Evolutionary conservation across 2,888 invertebrate species (phyloP), one percentile per base, ranked within the genome.

Genomic region (Lasiommata megera): DNA sequence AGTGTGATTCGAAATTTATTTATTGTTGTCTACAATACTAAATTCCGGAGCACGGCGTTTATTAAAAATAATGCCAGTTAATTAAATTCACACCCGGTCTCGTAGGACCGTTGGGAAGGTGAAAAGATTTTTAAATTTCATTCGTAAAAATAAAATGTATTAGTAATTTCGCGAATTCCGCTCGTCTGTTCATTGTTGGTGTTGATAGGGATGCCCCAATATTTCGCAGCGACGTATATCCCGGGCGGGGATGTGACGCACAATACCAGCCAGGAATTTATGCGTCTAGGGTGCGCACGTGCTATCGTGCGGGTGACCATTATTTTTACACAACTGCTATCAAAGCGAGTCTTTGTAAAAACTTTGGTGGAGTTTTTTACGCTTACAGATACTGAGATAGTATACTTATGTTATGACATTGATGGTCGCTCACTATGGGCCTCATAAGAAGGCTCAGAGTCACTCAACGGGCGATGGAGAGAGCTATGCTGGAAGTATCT

Each of bases 231-330:
- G 80, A 80, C 79, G 76, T 81, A 77, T 76, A 71, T 74, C 72
- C 62, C 38, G 51, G 66, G 59, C 67, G 67, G 69, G 71, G 65
- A 69, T 55, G 67, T 73, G 73, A 73, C 60, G 66, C 60, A 78
- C 79, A 81, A 81, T 81, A 73, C 75, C 72, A 70, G 64, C 55
- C 55, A 59, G 68, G 71, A 81, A 84, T 84, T 84, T 84, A 83
- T 83, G 80, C 81, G 82, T 79, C 76, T 78, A 74, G 69, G 72
- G 81, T 79, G 76, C 70, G 75, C 83, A 84, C 84, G 84, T 85
- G 84, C 77, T 68, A 58, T 53, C 37, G 31, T 48, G 56, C 70
- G 61, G 69, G 74, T 70, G 65, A 64, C 77, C 64, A 72, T 54
- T 12, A 54, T 50, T 48, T 41, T 16, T 16, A 11, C 34, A 34